Evolutionary conservation across 2,888 invertebrate species (phyloP).

Genomic region (Emmelina monodactyla): DNA sequence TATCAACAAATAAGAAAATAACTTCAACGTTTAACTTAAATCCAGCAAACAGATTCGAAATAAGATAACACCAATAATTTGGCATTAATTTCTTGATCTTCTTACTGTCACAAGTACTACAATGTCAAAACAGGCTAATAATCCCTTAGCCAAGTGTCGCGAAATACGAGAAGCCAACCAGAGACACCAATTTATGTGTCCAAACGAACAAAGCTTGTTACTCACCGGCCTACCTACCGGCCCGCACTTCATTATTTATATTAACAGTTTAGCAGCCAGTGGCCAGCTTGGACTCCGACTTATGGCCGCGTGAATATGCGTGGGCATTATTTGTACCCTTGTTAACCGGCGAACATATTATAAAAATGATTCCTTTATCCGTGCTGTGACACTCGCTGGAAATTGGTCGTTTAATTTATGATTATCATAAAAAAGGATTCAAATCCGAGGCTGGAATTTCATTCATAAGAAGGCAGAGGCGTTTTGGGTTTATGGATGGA

Average conservation of each 20-base stretch:
- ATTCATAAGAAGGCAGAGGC: conserved; percentile 68
- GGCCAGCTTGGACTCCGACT: conserved; percentile 51
- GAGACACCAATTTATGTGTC: no score
- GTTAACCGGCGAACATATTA: conserved; percentile 65
- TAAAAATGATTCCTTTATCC: conserved; percentile 66
- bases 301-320: conserved; percentile 63
- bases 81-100: no score
- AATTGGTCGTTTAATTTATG: conserved; percentile 64
- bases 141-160: conserved; percentile 16
- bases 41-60: no score
- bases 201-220: conserved; percentile 52
- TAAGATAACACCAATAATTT: no score
- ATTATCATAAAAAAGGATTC: conserved; percentile 62
- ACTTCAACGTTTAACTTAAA: no score
- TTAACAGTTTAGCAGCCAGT: conserved; percentile 66
- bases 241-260: conserved; percentile 64
- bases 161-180: conserved; percentile 20
- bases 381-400: conserved; percentile 62
- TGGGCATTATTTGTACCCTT: conserved; percentile 65
- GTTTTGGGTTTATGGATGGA: conserved; percentile 63
- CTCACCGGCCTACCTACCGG: conserved; percentile 56
- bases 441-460: conserved; percentile 61
- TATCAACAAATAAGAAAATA: no score
- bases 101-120: no score
- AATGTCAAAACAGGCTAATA: conserved; percentile 7